A percentile compares a stretch with the other conserved stretches of the same genome.
These are phyloP conservation scores for Drosophila anomalata DNA, from an alignment of 2,888 invertebrate species.

Conservation along the genomic window DNA sequence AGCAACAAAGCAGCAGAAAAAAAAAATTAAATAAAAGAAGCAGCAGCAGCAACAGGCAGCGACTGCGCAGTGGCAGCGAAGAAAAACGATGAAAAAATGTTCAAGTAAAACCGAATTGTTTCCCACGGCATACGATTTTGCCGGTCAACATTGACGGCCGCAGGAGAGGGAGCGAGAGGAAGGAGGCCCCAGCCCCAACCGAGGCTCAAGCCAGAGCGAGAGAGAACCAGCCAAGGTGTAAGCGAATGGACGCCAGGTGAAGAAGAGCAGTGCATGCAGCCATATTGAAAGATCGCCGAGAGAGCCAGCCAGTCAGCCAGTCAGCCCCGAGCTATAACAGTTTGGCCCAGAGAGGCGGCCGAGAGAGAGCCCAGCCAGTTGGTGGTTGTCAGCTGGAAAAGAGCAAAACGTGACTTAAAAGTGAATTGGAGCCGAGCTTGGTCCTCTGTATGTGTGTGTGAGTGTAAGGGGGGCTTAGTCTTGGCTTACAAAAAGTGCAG, in stretches of 20 bases:
- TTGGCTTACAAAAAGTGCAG: conserved; percentile 68
- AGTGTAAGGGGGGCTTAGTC: conserved; percentile 25
- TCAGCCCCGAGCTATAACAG: conserved; percentile 72
- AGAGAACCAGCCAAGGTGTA: conserved; percentile 70
- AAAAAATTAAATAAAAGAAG: conserved; percentile 34
- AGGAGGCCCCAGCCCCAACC: conserved; percentile 3
- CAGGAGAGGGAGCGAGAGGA: conserved; percentile 30
- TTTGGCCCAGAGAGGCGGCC: conserved; percentile 52
- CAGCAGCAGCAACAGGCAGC: conserved; percentile 58
- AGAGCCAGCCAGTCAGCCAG: conserved; percentile 39
- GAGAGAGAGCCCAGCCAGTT: conserved; percentile 29
- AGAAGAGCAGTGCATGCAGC: conserved; percentile 69
- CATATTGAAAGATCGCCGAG: conserved; percentile 61
- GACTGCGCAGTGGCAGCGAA: conserved; percentile 54
- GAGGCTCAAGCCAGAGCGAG: conserved; percentile 32
- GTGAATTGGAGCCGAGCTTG: conserved; percentile 64
- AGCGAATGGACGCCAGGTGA: conserved; percentile 75
- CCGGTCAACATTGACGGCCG: conserved; percentile 84
- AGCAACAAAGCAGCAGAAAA: conserved; percentile 49
- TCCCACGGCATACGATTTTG: conserved; percentile 85
- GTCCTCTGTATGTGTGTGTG: background rate
- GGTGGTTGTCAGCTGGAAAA: conserved; percentile 70
- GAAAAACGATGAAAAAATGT: conserved; percentile 70
- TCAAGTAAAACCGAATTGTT: conserved; percentile 85
- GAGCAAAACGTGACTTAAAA: conserved; percentile 80